Evolutionary conservation across 2,888 invertebrate species (phyloP), one percentile per base, ranked within the genome.

Genomic region (Dynastes maya): DNA sequence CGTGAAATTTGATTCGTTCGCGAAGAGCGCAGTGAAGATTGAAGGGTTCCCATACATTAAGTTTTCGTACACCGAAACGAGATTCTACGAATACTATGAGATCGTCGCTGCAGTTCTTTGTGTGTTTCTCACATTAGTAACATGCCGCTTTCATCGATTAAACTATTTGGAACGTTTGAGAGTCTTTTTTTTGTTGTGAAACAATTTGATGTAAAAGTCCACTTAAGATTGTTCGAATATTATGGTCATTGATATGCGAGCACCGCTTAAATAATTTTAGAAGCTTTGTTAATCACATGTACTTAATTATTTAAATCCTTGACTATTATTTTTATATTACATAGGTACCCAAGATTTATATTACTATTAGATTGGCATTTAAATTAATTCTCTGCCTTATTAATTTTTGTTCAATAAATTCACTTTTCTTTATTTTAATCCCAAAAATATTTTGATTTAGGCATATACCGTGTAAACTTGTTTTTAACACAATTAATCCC

Each of bases 1-100:
- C 72, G 72, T 74, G 72, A 74, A 74, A 74, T 74, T 74, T 63
- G 72, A 74, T 45, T 74, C 72, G 61, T 74, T 45, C 61, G 72
- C 72, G 61, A 63, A 13, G 61, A 49, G 6, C 45, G 58, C 16
- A 74, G 72, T 58, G 55, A 58, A 27, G 61, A 45, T 29, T 16
- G 27, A 51, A 51, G 68, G 68, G 68, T 68, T 68, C 68, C 68
- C 68, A 68, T 51, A 68, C 68, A 51, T 68, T 74, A 63, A 13
- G 40, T 37, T 32, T 16, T 61, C 63, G 63, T 63, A 29, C 29
- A 32, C 63, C n/a, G 29, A 37, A 61, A 45, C 61, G 61, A 61
- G 45, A 61, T 74, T 63, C 55, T 55, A 55, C 65, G 16, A 58
- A 58, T 58, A 58, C 16, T 22, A 58, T 22, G 55, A 58, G 55